Conservation (phyloP, 1,140 invertebrate genomes). For the Hylaeus volcanicus region DNA sequence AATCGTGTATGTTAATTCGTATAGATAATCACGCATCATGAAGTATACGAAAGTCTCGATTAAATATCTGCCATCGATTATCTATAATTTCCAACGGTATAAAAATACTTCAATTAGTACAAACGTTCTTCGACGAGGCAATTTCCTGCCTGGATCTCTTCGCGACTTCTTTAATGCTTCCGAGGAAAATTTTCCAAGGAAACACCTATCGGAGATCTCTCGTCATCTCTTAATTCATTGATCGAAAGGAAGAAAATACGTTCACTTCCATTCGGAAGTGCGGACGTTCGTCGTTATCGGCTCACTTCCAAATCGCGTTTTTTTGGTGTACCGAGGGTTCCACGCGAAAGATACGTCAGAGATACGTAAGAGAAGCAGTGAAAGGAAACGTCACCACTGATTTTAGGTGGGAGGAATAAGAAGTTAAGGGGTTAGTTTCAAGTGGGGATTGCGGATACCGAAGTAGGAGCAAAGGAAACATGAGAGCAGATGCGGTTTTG, state of each 20-base stretch:
- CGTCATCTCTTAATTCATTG: too few species aligned
- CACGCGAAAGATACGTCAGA: neutral
- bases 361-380: constrained; percentile 46
- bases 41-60: neutral
- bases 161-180: too few species aligned
- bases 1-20: too few species aligned
- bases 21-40: too few species aligned
- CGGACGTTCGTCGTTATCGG: neutral
- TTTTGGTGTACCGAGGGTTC: neutral
- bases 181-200: neutral
- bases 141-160: too few species aligned
- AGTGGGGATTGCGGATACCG: neutral
- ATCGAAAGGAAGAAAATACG: constrained; percentile 11
- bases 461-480: constrained; percentile 15
- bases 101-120: neutral
- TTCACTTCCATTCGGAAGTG: constrained; percentile 5
- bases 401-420: constrained; percentile 28
- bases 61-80: neutral
- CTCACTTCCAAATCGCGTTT: neutral
- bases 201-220: neutral
- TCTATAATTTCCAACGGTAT: too few species aligned
- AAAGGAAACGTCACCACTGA: constrained; percentile 53
- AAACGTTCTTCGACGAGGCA: neutral
- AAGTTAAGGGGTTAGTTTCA: constrained; percentile 5
- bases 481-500: neutral